Base-by-base conservation (phyloP, 2,888 invertebrate genomes). In the Coelopa pilipes region DNA sequence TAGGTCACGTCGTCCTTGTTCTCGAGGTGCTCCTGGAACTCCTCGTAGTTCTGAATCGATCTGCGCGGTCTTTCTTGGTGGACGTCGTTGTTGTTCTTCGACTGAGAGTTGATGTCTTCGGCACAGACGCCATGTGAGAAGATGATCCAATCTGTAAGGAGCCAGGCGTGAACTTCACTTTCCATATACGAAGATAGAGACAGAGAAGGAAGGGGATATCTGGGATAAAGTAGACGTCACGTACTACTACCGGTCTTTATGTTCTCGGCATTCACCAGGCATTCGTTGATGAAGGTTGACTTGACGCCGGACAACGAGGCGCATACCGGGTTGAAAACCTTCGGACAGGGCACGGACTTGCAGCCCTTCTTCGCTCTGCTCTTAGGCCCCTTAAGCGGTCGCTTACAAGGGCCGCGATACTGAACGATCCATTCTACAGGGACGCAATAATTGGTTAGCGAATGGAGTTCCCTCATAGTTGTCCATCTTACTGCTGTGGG, bases 281-380 rank as follows among this genome's bases (percentile, higher is more conserved):
- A 84, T 77, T 84, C 84, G 62, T 83, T 84, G 75, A 75, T 77
- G 72, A 84, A 84, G 63, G 83, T 83, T 11, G 84, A 83, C 77
- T 84, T 84, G 1, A 84, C 85, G 12, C 82, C 84, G 13, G 80
- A 78, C 17, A 82, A 83, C 60, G 74, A 78, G 17, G 83, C 84
- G 45, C 84, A 84, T 0, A 84, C 83, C 0, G 84, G 84, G 55
- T 79, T 82, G 59, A 82, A 83, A 19, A 82, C 63, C 13, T 78
- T 80, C 17, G 79, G 80, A 68, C 84, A 84, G 10, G 81, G 80
- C n/a, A 84, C 69, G 13, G 81, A 79, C 60, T 50, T 66, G 49
- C 21, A 21, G 17, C 24, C 46, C 45, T 4, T 34, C 45, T 34
- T 15, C n/a, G 63, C 34, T 24, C 24, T 19, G 45, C 45, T 46